Conservation (phyloP, 2,797 vertebrate species). For the Ctenopoma multispine region DNA sequence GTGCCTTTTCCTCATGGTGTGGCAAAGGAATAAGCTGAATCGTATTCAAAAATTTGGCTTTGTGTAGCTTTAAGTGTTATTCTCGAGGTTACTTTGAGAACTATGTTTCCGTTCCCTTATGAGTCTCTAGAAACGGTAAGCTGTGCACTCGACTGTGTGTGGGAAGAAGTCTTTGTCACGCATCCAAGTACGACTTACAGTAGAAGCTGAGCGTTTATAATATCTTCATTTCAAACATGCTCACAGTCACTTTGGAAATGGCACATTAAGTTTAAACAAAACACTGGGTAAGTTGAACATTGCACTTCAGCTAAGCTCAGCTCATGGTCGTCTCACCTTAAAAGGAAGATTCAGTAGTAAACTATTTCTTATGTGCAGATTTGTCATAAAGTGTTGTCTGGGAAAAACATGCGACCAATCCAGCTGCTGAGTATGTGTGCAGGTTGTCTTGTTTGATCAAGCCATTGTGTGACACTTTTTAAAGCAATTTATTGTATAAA, state of each 20-base stretch:
- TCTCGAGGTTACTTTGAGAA: background rate
- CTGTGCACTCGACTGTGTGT: slow-evolving; percentile 4
- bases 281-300: background rate
- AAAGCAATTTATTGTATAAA: slow-evolving; percentile 14
- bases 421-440: background rate
- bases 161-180: slow-evolving; percentile 9
- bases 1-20: background rate
- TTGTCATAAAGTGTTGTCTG: background rate
- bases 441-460: background rate
- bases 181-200: slow-evolving; percentile 19
- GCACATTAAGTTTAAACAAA: slow-evolving; percentile 10
- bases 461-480: slow-evolving; percentile 30
- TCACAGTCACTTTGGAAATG: slow-evolving; percentile 19
- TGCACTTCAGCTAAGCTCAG: background rate
- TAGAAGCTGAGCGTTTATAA: slow-evolving; percentile 3
- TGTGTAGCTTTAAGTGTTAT: background rate
- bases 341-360: slow-evolving; percentile 1
- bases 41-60: background rate
- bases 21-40: background rate
- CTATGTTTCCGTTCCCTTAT: background rate
- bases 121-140: background rate
- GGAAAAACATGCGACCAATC: too few species aligned
- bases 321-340: background rate
- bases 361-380: background rate
- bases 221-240: slow-evolving; percentile 31